phyloP scores from a whole-genome alignment of 2,113 vertebrate species.

The Pangasianodon gigas region DNA sequence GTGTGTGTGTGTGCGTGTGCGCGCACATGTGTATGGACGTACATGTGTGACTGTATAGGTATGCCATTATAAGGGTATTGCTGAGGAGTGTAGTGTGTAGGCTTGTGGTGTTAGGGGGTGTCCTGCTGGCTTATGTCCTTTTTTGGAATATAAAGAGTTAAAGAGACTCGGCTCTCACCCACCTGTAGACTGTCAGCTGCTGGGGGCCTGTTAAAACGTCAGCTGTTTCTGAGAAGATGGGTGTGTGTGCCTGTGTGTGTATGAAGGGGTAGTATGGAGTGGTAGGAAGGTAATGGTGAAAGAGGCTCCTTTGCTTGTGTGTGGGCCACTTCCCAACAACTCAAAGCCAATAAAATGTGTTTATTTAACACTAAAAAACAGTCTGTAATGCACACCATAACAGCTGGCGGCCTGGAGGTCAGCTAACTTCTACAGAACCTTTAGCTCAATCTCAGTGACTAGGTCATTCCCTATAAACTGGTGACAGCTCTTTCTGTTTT shows the following conservation, averaged over 20 bases:
- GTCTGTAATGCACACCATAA: constrained; percentile 17
- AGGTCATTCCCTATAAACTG: neutral
- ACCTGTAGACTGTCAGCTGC: constrained; percentile 81
- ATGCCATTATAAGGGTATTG: constrained; percentile 9
- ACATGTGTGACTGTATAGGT: neutral
- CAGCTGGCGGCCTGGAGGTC: constrained; percentile 5
- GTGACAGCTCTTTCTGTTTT: neutral
- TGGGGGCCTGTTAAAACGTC: constrained; percentile 77
- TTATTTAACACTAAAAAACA: constrained; percentile 52
- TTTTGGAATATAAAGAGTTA: constrained; percentile 63
- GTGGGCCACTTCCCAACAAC: constrained; percentile 58
- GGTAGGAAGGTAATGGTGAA: constrained; percentile 13
- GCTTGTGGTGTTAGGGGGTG: constrained; percentile 56
- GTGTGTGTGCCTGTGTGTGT: constrained; percentile 32
- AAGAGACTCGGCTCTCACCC: constrained; percentile 71
- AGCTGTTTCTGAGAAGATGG: constrained; percentile 77
- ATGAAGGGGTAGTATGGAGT: neutral
- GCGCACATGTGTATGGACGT: neutral
- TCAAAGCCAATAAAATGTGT: constrained; percentile 60
- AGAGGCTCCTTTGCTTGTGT: constrained; percentile 45
- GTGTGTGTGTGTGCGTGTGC: constrained; percentile 9
- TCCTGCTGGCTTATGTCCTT: constrained; percentile 46
- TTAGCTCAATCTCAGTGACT: neutral
- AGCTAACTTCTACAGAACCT: neutral
- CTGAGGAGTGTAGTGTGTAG: constrained; percentile 35